phyloP scores from a whole-genome alignment of 2,888 invertebrate species.

The Tenthredo amoena region DNA sequence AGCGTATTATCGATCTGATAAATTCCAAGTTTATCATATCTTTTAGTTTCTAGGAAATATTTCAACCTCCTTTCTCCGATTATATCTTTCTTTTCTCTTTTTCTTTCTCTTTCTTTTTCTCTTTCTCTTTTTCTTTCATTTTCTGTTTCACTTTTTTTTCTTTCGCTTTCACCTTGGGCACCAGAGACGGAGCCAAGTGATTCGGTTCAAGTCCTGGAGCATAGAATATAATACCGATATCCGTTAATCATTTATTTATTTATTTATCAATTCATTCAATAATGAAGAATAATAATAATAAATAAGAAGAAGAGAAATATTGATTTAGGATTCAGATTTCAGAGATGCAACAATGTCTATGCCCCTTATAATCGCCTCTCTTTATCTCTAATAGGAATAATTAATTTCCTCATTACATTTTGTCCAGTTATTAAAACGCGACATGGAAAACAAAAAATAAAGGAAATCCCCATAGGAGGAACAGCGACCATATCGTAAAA shows the following conservation, averaged over 20 bases:
- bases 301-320: not conserved
- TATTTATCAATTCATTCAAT: slow-evolving; percentile 22
- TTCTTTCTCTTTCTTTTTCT: slow-evolving; percentile 3
- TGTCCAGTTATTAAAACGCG: too few relatives aligned
- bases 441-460: not conserved
- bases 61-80: not conserved
- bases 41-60: not conserved
- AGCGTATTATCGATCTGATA: not conserved
- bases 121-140: not conserved
- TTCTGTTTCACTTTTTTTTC: slow-evolving; percentile 58
- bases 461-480: not conserved
- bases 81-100: not conserved
- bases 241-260: slow-evolving; percentile 62
- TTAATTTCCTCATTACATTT: too few relatives aligned
- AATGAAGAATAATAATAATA: not conserved
- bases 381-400: not conserved
- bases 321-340: slow-evolving; percentile 37
- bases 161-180: slow-evolving; percentile 70
- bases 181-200: slow-evolving; percentile 75
- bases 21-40: not conserved
- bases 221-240: slow-evolving; percentile 72
- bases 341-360: slow-evolving; percentile 78
- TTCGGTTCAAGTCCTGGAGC: slow-evolving; percentile 77
- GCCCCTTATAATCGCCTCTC: slow-evolving; percentile 58
- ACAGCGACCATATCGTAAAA: slow-evolving; percentile 52